A percentile compares a stretch with the other conserved stretches of the same genome.
phyloP scores from a whole-genome alignment of 1,140 invertebrate genomes.

The Scaptodrosophila lebanonensis region DNA sequence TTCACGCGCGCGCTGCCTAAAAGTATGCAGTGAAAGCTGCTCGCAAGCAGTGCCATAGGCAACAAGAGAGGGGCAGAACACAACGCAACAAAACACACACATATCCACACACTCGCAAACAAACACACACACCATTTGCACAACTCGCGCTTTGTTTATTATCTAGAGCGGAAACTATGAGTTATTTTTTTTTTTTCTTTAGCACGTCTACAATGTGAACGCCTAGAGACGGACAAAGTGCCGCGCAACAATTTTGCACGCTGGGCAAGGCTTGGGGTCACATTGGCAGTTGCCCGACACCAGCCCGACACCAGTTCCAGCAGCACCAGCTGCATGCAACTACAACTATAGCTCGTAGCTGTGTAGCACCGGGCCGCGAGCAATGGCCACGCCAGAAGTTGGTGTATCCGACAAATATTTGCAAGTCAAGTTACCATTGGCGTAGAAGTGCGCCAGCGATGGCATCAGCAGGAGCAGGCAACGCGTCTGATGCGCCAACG shows the following conservation, averaged over 20 bases:
- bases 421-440: slow-evolving; percentile 30
- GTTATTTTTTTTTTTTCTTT: too few relatives aligned
- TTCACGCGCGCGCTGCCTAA: slow-evolving; percentile 22
- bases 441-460: background rate
- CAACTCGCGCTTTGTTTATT: slow-evolving; percentile 57
- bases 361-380: slow-evolving; percentile 15
- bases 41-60: slow-evolving; percentile 9
- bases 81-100: too few relatives aligned
- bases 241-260: too few relatives aligned
- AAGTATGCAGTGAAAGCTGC: slow-evolving; percentile 54
- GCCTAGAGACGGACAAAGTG: too few relatives aligned
- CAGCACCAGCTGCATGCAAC: background rate
- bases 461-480: background rate
- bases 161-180: slow-evolving; percentile 64
- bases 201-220: too few relatives aligned
- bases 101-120: too few relatives aligned
- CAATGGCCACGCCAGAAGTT: slow-evolving; percentile 48
- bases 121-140: slow-evolving; percentile 43
- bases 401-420: slow-evolving; percentile 64
- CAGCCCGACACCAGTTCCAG: slow-evolving; percentile 6
- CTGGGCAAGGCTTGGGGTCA: too few relatives aligned
- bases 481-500: background rate
- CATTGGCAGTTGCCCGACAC: background rate
- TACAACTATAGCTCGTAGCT: too few relatives aligned
- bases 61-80: too few relatives aligned